Base-by-base conservation (phyloP, 2,113 vertebrate genomes). In the Gymnarchus niloticus region DNA sequence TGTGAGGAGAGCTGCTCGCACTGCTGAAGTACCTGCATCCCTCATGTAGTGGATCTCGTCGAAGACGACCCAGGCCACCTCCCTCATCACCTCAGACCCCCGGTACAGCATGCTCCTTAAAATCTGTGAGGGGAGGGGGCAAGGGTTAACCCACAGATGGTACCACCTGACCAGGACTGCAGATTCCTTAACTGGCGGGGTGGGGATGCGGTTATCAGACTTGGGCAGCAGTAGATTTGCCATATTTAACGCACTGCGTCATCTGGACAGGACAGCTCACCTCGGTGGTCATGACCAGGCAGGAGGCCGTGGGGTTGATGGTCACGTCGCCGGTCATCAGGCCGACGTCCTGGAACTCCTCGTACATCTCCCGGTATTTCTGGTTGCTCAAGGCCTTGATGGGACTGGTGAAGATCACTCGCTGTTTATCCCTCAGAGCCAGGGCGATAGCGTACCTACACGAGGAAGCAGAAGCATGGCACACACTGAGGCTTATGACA, bases 1-100 rank as follows among this genome's bases (percentile, higher is more conserved):
- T 3, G 3, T 8, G 21, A 41, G 81, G 28, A 46, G 41, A 77
- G 21, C 44, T 14, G 23, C 33, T 37, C 21, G 2, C 23, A 41
- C 81, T 83, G 54, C 52, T 10, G 5, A 33, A 14, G 57, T 92
- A 99, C 98, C 98, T 90, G 96, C 91, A 90, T 99, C 98, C 93
- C 98, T 98, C 98, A 99, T 99, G 91, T 99, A 99, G 91, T 99
- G 98, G 88, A 99, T 99, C 94, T 99, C 98, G 90, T 99, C 98
- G 93, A 99, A 99, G 90, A 99, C 88, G 78, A 99, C 98, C 98
- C 98, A 99, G 0, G 96, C 97, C 0, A 99, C 97, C 91, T 99
- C 98, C 88, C 98, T 94, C 98, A 99, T 99, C 87, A 99, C 98
- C 90, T 99, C 98, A 41, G 98, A 99, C 80, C 98, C 98, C 91